Evolutionary conservation across 2,797 vertebrate genomes (phyloP).

Genomic region (Prionace glauca): DNA sequence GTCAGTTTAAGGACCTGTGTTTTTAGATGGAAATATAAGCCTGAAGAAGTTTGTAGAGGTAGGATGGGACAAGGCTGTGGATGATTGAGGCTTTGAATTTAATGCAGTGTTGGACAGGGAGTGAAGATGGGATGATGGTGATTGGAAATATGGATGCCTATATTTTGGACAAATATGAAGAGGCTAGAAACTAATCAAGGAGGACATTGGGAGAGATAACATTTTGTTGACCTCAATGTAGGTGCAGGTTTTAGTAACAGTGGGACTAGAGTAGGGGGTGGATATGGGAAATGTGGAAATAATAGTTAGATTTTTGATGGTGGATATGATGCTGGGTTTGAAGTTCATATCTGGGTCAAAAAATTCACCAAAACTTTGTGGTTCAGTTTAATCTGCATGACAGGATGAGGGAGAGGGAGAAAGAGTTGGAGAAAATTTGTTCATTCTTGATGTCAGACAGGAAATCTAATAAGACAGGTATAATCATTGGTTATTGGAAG

Average conservation of each 20-base stretch:
- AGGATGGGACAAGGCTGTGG: not conserved
- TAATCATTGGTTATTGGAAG: not conserved
- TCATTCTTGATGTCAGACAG: not conserved
- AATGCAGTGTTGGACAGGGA: not conserved
- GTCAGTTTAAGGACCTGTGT: not conserved
- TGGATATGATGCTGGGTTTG: not conserved
- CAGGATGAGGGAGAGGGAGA: not conserved
- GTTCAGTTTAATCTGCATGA: not conserved
- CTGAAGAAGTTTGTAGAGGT: not conserved
- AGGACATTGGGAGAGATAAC: too few species aligned
- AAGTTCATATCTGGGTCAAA: not conserved
- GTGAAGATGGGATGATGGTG: not conserved
- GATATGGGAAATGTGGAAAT: not conserved
- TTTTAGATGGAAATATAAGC: not conserved
- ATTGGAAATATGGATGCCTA: not conserved
- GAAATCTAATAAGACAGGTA: not conserved
- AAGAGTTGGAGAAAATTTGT: not conserved
- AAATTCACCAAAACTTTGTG: not conserved
- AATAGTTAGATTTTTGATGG: not conserved
- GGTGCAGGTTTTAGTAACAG: not conserved
- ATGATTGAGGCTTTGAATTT: not conserved
- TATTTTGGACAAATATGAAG: too few species aligned
- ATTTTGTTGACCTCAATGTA: too few species aligned
- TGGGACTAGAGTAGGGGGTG: not conserved
- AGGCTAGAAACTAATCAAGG: too few species aligned